Base-by-base conservation (phyloP, 2,113 vertebrate genomes). In the Alligator sinensis region DNA sequence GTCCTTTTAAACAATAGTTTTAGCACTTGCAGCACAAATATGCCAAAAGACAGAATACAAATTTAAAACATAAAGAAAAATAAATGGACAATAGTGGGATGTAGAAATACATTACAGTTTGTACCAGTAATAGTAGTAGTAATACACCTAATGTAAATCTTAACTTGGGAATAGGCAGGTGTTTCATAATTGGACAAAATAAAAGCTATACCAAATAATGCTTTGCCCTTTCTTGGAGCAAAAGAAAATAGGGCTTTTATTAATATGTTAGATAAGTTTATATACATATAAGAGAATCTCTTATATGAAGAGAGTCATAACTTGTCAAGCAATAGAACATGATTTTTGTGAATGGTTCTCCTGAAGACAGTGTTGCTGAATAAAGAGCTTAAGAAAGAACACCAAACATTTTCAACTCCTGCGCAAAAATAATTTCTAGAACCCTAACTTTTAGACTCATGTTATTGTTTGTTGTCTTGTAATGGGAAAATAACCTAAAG, bases 401-500 rank as follows among this genome's bases (percentile, higher is more conserved):
- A 27, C 47, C 30, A 47, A 47, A 47, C 38, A 82, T n/a, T 59
- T 3, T 62, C 78, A 24, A 64, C 11, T 85, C 9, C 38, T 5
- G 7, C 88, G 75, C 15, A 85, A 92, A 89, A 76, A 9, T 2
- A 28, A 76, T 3, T 2, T 54, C 55, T 60, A 68, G 59, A 88
- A 61, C 10, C 66, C 78, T 0, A 77, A 47, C 54, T 62, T 55
- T 6, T 75, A 11, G 9, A 80, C 68, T 77, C 11, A 25, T 80
- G 77, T 47, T 76, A 47, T 19, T 68, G 0, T 6, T 19, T 91
- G 11, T 64, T 64, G 62, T 60, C 28, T 80, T 30, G 4, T 14
- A 11, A n/a, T 30, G 27, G 13, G 6, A 14, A 28, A 13, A 3
- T 84, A 84, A 80, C 3, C 2, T 4, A 11, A 0, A 3, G 11